Evolutionary conservation across 2,113 vertebrate genomes (phyloP), one percentile per base, ranked within the genome.

Genomic region (Forbesichthys agassizii): DNA sequence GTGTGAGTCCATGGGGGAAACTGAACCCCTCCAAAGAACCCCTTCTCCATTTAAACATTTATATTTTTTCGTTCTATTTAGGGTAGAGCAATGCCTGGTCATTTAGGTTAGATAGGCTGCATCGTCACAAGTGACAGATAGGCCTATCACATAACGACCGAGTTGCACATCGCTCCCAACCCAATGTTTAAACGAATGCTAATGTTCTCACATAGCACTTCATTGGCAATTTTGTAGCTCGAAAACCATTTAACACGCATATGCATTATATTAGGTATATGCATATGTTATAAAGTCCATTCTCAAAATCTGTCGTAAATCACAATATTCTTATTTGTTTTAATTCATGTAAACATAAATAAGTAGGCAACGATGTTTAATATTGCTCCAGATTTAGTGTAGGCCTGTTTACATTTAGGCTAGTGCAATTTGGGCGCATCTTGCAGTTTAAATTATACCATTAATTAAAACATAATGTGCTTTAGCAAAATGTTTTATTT

Each of bases 121-220:
- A 36, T 11, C 66, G 71, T 78, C 79, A 78, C 69, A 78, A 73
- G 77, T 86, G 74, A 81, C 67, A 53, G 66, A 74, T 58, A 5
- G 65, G 13, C 58, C 73, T 82, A 84, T 90, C 90, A 71, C 36
- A 90, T 91, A 75, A 82, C 88, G 71, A 46, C 83, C 68, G 84
- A 66, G 74, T 83, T 80, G 84, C 90, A 89, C 73, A 80, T 85
- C 61, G 71, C 78, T 82, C 63, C 68, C 76, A 84, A 83, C 85
- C 83, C 79, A 83, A 74, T 84, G 80, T 84, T 84, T 80, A 83
- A 80, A 80, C 82, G 74, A 83, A 80, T 84, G 79, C 82, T 77
- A 14, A 61, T 74, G 82, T 74, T 84, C 86, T 91, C 87, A 88
- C 74, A 89, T 89, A 86, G 86, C 90, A 86, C 85, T 54, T 63